Conservation (phyloP, 2,888 invertebrate genomes). For the Acanthococcus lagerstroemiae region DNA sequence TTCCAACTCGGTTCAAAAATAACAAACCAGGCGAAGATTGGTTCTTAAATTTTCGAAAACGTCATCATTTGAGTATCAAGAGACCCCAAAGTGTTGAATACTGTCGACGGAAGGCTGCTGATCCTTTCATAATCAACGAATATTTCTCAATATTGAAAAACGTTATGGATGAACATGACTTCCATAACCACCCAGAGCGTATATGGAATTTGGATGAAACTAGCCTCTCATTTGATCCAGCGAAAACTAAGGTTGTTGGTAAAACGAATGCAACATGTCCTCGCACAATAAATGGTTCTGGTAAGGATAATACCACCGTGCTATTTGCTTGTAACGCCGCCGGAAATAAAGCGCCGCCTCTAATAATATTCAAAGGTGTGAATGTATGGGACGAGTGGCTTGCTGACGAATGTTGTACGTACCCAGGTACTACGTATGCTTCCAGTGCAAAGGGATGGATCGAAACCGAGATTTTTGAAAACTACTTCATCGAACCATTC, state of each 20-base stretch:
- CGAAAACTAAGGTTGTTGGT: conserved; percentile 34
- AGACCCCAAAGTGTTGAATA: conserved; percentile 23
- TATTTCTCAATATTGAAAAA: conserved; percentile 19
- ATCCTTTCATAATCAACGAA: conserved; percentile 20
- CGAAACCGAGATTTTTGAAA: conserved; percentile 38
- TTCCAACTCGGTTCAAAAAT: no score
- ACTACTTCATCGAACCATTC: conserved; percentile 37
- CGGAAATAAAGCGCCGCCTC: conserved; percentile 39
- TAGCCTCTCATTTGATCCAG: conserved; percentile 34
- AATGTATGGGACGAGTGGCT: conserved; percentile 41
- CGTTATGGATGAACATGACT: conserved; percentile 3
- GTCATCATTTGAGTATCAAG: conserved; percentile 14
- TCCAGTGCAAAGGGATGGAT: conserved; percentile 40
- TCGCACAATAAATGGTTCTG: conserved; percentile 1
- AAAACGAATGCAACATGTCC: conserved; percentile 16
- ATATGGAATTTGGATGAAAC: conserved; percentile 28
- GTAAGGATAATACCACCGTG: conserved; percentile 37
- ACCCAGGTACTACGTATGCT: conserved; percentile 37
- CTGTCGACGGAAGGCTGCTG: conserved; percentile 5
- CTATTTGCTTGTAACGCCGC: conserved; percentile 32
- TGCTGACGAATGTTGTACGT: conserved; percentile 36
- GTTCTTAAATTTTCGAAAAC: background rate
- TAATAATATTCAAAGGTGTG: conserved; percentile 40
- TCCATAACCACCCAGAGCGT: conserved; percentile 4
- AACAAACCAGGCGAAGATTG: background rate